A percentile compares a stretch with the other conserved stretches of the same genome.
phyloP scores from a whole-genome alignment of 2,113 vertebrate species.

The Fulica atra region DNA sequence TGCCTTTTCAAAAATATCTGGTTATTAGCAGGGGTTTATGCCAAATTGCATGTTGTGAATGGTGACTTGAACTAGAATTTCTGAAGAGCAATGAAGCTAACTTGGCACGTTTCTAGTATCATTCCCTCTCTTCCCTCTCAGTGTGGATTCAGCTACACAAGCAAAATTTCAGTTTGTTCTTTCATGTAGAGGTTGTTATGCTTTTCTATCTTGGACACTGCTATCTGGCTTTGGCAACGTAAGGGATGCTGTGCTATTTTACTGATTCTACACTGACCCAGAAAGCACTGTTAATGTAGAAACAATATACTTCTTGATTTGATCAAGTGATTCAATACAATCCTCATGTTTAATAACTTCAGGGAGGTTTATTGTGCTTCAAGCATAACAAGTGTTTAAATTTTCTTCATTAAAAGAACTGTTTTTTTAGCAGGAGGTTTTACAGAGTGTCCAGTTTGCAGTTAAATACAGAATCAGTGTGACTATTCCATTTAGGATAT shows the following conservation, averaged over 20 bases:
- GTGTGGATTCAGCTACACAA: neutral
- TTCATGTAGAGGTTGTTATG: neutral
- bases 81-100: neutral
- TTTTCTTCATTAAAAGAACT: neutral
- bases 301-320: neutral
- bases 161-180: neutral
- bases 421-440: neutral
- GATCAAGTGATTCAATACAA: neutral
- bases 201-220: neutral
- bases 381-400: neutral
- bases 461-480: neutral
- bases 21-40: neutral
- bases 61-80: neutral
- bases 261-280: neutral
- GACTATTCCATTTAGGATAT: neutral
- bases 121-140: neutral
- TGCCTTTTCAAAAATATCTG: neutral
- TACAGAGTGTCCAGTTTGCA: neutral
- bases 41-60: neutral
- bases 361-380: neutral
- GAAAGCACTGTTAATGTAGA: neutral
- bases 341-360: neutral
- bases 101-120: neutral
- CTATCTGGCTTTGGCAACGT: neutral
- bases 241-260: neutral